Evolutionary conservation across 1,140 invertebrate species (phyloP), one percentile per base, ranked within the genome.

Genomic region (Limonius californicus): DNA sequence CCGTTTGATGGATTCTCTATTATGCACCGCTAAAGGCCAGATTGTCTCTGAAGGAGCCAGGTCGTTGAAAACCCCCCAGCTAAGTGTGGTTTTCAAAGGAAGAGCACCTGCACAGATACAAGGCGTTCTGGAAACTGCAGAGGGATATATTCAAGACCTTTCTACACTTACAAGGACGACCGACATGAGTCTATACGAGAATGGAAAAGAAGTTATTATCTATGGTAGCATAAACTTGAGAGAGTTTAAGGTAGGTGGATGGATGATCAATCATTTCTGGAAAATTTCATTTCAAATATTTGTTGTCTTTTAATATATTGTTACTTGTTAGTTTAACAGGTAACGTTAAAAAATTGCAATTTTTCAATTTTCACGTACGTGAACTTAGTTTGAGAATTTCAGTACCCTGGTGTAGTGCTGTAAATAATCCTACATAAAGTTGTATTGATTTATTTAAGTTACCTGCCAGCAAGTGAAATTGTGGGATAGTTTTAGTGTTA

Each of bases 171-270:
- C 68, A 16, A 62, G 71, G 50, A 42, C 57, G 20, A 59, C 60
- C 16, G 62, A 64, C 32, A 67, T 70, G 45, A 71, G 65, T 64
- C 61, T 72, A 50, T 70, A 66, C 42, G 70, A 70, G 43, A 63
- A 70, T 47, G 57, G 67, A n/a, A 54, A 65, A 14, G 58, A 64
- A 27, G 21, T 70, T 8, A 57, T 64, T 16, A 65, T 73, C 50
- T 73, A 70, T 54, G 71, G 71, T 9, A 63, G 60, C 20, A 55
- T 73, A 30, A 64, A 45, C 18, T 45, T 73, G 47, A 66, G 68
- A 42, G 68, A 71, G 11, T 69, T 73, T 57, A 73, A 71, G 62
- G 71, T 73, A 65, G n/a, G n/a, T n/a, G n/a, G n/a, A n/a, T n/a
- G n/a, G 8, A 64, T 27, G 58, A 8, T 30, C 16, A 56, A 30